These are phyloP conservation scores for Baryphthengus martii DNA, from an alignment of 2,113 vertebrate genomes.

Conservation along the genomic window DNA sequence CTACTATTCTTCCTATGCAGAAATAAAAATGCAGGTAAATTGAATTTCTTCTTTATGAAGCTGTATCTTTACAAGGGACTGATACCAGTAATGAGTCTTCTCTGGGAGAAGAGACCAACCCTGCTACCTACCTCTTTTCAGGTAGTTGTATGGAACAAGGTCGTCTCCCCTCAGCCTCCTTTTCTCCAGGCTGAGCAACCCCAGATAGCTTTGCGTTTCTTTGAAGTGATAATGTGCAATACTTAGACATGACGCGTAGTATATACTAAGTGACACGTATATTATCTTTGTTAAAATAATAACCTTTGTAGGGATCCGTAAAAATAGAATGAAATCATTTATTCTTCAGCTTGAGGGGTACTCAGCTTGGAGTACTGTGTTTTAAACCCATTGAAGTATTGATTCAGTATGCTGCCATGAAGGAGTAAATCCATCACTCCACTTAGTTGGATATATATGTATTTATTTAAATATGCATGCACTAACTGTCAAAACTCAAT, in stretches of 20 bases:
- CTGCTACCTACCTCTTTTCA: too few relatives aligned
- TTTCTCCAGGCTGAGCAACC: too few relatives aligned
- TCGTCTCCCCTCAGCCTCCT: too few relatives aligned
- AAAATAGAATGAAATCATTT: not conserved
- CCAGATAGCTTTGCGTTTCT: not conserved
- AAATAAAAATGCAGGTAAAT: not conserved
- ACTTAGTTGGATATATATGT: fast-evolving
- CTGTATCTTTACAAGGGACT: not conserved
- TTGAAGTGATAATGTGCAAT: not conserved
- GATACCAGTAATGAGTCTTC: not conserved
- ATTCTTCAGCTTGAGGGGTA: not conserved
- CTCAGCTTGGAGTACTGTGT: not conserved
- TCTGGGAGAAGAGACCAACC: too few relatives aligned
- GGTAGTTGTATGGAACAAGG: too few relatives aligned
- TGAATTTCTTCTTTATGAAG: not conserved
- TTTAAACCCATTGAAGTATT: not conserved
- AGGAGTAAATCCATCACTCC: not conserved
- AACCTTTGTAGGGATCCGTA: not conserved
- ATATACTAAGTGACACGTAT: not conserved
- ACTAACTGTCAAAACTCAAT: not conserved
- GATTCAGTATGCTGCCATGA: not conserved
- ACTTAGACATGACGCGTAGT: fast-evolving
- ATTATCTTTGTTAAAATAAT: not conserved
- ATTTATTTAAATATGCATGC: not conserved
- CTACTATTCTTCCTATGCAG: not conserved